Base-by-base conservation (phyloP, 2,888 invertebrate species). In the Caenorhabditis uteleia region DNA sequence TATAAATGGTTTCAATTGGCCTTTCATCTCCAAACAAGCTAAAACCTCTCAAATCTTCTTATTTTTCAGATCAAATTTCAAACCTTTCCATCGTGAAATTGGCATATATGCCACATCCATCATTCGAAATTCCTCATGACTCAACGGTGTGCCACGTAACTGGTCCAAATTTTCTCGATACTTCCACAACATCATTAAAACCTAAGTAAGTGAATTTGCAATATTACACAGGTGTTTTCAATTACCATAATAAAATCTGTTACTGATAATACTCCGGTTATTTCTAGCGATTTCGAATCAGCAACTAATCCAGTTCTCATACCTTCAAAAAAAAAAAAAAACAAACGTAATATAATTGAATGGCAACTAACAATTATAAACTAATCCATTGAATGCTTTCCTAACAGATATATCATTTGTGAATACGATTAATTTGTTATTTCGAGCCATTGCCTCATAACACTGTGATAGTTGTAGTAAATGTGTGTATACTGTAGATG, bases 181-280 rank as follows among this genome's bases (percentile, higher is more conserved):
- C 40, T 70, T 70, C 70, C 70, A 70, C 50, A 67, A 48, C 56
- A 66, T 67, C 70, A 70, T 70, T 10, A 70, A 36, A 14, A 69
- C 51, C 62, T 62, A 29, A 14, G 33, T 27, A 25, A 40, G 44
- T 10, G 12, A 18, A 40, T 14, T 25, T 40, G 18, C 4, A 18
- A 8, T 10, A 40, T 14, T 8, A 5, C 3, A 38, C 21, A 16
- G 14, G 25, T 16, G 26, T 8, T 31, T 23, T 12, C 14, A 21
- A 31, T 54, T 39, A 69, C 65, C 70, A 70, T 70, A 16, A 70
- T 68, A 33, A 70, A 70, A 42, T 70, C 70, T 29, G 70, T 70
- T n/a, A 64, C 65, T 31, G 70, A 70, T 14, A 70, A 44, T 29
- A 70, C 70, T n/a, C 70, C 65, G 14, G 58, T 65, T 34, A 68